phyloP scores from a whole-genome alignment of 2,113 vertebrate genomes.

The Seriola dumerili region DNA sequence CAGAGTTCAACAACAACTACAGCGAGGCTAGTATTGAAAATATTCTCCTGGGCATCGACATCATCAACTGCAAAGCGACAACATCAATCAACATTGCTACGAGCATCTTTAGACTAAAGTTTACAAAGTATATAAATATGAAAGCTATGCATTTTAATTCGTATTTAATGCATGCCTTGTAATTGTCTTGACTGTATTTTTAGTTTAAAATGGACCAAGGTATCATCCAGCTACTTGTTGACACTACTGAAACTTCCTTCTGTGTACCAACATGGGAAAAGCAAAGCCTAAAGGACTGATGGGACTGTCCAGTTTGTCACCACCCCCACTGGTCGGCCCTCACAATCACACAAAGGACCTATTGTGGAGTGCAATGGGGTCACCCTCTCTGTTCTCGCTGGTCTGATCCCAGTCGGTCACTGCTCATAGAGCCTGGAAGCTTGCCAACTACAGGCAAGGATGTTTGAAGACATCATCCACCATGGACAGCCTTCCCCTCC shows the following conservation, averaged over 20 bases:
- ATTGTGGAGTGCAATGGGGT: slow-evolving; percentile 84
- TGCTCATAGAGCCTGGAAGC: slow-evolving; percentile 52
- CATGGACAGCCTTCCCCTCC: background rate
- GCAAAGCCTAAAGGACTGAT: slow-evolving; percentile 58
- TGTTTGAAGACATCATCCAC: slow-evolving; percentile 58
- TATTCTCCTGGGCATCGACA: background rate
- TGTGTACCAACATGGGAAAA: slow-evolving; percentile 54
- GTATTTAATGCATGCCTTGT: background rate
- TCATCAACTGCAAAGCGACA: background rate
- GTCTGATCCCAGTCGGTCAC: slow-evolving; percentile 75
- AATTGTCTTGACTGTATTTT: background rate
- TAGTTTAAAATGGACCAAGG: background rate
- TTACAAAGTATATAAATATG: background rate
- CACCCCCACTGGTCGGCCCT: slow-evolving; percentile 69
- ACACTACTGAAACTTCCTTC: slow-evolving; percentile 25
- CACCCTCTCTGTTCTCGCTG: slow-evolving; percentile 76
- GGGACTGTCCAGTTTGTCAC: slow-evolving; percentile 73
- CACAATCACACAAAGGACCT: slow-evolving; percentile 73
- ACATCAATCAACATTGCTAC: background rate
- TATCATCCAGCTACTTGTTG: slow-evolving; percentile 8
- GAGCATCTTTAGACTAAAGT: background rate
- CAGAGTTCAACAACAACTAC: slow-evolving; percentile 5
- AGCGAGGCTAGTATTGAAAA: background rate
- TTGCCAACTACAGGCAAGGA: slow-evolving; percentile 49
- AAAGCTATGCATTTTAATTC: background rate